phyloP scores from a whole-genome alignment of 2,113 vertebrate genomes.

The Phalacrocorax brasilianus region DNA sequence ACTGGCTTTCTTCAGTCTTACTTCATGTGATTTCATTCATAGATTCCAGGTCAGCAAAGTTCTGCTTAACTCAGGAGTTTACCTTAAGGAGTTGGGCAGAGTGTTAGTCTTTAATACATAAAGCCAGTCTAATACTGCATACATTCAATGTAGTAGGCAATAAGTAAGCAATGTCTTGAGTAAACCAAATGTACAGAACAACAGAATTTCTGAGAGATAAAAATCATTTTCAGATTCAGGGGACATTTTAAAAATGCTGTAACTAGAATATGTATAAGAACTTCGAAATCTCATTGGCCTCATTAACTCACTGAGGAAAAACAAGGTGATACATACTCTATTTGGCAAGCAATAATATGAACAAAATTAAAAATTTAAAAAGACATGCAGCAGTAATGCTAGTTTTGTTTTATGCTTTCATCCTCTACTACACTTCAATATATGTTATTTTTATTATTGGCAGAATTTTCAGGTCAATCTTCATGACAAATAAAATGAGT shows the following conservation, averaged over 20 bases:
- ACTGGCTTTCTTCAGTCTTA: not conserved
- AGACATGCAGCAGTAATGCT: not conserved
- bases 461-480: not conserved
- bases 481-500: not conserved
- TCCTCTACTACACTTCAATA: not conserved
- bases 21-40: not conserved
- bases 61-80: not conserved
- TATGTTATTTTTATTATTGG: not conserved
- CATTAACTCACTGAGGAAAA: not conserved
- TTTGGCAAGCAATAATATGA: not conserved
- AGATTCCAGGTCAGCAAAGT: not conserved
- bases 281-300: not conserved
- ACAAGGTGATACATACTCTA: not conserved
- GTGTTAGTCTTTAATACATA: not conserved
- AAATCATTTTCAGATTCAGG: not conserved
- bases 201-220: not conserved
- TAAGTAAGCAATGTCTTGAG: not conserved
- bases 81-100: not conserved
- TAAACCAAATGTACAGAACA: not conserved
- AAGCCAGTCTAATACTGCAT: not conserved
- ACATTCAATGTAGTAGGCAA: not conserved
- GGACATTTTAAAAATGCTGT: rapidly evolving
- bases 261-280: not conserved
- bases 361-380: not conserved
- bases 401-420: not conserved